Base-by-base conservation (phyloP, 2,113 vertebrate genomes). In the Nicator chloris region DNA sequence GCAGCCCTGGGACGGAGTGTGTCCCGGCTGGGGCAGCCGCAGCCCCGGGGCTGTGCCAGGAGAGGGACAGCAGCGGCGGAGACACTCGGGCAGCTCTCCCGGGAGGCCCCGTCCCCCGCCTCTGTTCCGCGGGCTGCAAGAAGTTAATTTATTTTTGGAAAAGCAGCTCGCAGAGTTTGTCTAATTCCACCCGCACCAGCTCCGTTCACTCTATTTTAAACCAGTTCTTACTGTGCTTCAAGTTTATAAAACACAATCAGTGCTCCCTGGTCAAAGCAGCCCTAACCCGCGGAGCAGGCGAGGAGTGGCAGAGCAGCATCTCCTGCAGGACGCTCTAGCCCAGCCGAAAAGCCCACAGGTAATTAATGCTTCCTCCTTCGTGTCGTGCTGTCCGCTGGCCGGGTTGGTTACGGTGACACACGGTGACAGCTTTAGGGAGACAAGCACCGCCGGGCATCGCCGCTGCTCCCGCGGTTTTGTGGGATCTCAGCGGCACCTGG, bases 141-240 rank as follows among this genome's bases (percentile, higher is more conserved):
- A 97, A 97, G 96, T 97, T 96, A 97, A 96, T 89, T 96, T 94
- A 89, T 93, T 93, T 95, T 94, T 94, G 93, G 93, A 96, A 94
- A 97, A 97, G 91, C 96, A 51, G 95, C 94, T 87, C 91, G 72
- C 80, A 3, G 96, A 96, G 92, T 96, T 94, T 95, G 94, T 92
- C 96, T 96, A 86, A 97, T 95, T 95, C 94, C 95, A 95, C 92
- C 84, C 87, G 83, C 96, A 95, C 90, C 91, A 94, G 88, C 90
- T 97, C 91, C 50, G 88, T 97, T 91, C 94, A 70, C 91, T 97
- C 93, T 96, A 86, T 97, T 96, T 96, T 95, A 95, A 95, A 97
- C 95, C 91, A 10, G 89, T 92, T 93, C 96, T 96, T 85, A 84
- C 76, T 86, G 87, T 87, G 95, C 95, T 92, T 94, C 96, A 90